phyloP scores from a whole-genome alignment of 2,113 vertebrate genomes.

The Apodemus sylvaticus region DNA sequence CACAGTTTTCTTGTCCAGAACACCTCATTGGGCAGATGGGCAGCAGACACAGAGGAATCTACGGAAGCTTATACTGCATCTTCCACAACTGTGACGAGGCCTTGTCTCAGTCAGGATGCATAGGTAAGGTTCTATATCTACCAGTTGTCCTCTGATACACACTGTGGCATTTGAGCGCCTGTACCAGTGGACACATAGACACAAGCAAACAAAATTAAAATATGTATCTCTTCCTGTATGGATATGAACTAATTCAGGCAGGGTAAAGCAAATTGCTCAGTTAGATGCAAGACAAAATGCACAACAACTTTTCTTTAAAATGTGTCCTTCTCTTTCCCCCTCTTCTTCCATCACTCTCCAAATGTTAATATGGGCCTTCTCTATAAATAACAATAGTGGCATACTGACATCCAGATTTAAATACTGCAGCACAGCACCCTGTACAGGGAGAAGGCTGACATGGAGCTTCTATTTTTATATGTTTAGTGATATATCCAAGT shows the following conservation, averaged over 20 bases:
- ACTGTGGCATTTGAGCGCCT: not conserved
- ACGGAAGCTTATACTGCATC: not conserved
- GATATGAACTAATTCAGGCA: not conserved
- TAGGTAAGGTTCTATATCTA: not conserved
- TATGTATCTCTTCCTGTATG: not conserved
- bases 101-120: too few relatives aligned
- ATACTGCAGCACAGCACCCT: slow-evolving; percentile 57
- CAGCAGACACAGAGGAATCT: too few relatives aligned
- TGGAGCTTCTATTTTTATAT: slow-evolving; percentile 83
- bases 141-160: not conserved
- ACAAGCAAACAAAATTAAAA: too few relatives aligned
- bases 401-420: slow-evolving; percentile 74
- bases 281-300: not conserved
- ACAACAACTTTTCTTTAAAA: not conserved
- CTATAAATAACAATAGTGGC: slow-evolving; percentile 83
- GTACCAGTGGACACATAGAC: too few relatives aligned
- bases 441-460: slow-evolving; percentile 72
- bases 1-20: not conserved
- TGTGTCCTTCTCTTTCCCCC: not conserved
- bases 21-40: not conserved
- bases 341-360: slow-evolving; percentile 47
- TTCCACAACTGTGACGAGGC: too few relatives aligned
- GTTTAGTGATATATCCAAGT: slow-evolving; percentile 82
- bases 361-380: slow-evolving; percentile 58
- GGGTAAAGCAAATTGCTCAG: not conserved